phyloP scores from a whole-genome alignment of 2,797 vertebrate species.

The Kryptopterus vitreolus region DNA sequence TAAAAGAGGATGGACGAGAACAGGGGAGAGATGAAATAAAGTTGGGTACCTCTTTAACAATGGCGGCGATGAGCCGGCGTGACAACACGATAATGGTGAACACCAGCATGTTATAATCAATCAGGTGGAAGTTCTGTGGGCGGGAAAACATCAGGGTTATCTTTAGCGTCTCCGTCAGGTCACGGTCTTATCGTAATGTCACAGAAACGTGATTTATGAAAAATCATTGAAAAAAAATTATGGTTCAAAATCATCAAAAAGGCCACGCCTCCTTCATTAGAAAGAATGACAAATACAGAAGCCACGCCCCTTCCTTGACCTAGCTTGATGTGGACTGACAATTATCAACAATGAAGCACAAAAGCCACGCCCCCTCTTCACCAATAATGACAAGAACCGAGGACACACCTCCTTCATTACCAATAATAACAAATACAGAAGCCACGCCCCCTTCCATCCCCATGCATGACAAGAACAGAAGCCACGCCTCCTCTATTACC shows the following conservation, averaged over 20 bases:
- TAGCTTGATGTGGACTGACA: no score
- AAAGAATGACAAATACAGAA: background rate
- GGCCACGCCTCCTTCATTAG: no score
- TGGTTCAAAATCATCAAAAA: no score
- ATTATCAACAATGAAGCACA: no score
- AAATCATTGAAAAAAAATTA: background rate
- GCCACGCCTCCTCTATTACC: background rate
- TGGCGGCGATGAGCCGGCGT: slow-evolving; percentile 88
- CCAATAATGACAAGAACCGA: background rate
- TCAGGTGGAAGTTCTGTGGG: slow-evolving; percentile 94
- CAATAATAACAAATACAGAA: no score
- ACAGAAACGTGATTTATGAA: background rate
- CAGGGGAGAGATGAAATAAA: no score
- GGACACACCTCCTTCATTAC: no score
- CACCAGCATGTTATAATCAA: slow-evolving; percentile 97
- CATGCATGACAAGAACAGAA: background rate
- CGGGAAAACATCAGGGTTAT: slow-evolving; percentile 29
- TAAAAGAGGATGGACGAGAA: background rate
- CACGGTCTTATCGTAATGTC: background rate
- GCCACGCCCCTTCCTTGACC: no score
- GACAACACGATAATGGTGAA: slow-evolving; percentile 93
- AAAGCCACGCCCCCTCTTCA: no score
- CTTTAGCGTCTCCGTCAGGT: no score
- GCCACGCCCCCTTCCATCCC: no score
- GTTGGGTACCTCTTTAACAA: slow-evolving; percentile 91